Percentiles rank a stretch among this genome's conserved stretches.
Evolutionary conservation across 2,888 invertebrate genomes (phyloP).

Genomic region (Neoascia interrupta): DNA sequence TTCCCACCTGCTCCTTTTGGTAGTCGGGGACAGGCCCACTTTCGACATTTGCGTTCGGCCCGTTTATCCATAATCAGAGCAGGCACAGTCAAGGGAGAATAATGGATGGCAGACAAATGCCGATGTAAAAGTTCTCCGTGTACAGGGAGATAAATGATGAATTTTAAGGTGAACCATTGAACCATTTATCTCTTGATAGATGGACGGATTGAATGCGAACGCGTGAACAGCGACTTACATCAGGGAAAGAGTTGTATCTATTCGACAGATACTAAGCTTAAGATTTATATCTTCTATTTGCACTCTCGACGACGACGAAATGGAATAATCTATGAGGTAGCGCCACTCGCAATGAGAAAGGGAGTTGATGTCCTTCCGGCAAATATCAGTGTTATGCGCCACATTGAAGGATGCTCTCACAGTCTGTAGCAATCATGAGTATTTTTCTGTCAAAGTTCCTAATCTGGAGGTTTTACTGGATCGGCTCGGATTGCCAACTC

Average conservation of each 20-base stretch:
- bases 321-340: conserved; percentile 45
- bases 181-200: conserved; percentile 66
- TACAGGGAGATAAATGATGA: conserved; percentile 67
- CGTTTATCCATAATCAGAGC: conserved; percentile 59
- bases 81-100: conserved; percentile 51
- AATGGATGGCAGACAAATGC: conserved; percentile 69
- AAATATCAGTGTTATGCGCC: conserved; percentile 8
- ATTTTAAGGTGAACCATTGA: conserved; percentile 68
- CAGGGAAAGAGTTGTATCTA: conserved; percentile 61
- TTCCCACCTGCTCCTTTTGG: conserved; percentile 52
- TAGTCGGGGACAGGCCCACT: neutral
- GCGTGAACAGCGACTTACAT: conserved; percentile 57
- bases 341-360: neutral
- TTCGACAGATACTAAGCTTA: conserved; percentile 58
- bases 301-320: conserved; percentile 20
- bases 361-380: neutral
- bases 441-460: conserved; percentile 47
- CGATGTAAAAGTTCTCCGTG: conserved; percentile 52
- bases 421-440: conserved; percentile 28
- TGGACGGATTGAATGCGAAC: conserved; percentile 64
- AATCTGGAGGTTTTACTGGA: conserved; percentile 44
- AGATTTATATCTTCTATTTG: conserved; percentile 67
- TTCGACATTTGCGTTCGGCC: conserved; percentile 11
- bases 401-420: neutral
- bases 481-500: conserved; percentile 12